Evolutionary conservation across 1,140 invertebrate genomes (phyloP).

Genomic region (Triops cancriformis): DNA sequence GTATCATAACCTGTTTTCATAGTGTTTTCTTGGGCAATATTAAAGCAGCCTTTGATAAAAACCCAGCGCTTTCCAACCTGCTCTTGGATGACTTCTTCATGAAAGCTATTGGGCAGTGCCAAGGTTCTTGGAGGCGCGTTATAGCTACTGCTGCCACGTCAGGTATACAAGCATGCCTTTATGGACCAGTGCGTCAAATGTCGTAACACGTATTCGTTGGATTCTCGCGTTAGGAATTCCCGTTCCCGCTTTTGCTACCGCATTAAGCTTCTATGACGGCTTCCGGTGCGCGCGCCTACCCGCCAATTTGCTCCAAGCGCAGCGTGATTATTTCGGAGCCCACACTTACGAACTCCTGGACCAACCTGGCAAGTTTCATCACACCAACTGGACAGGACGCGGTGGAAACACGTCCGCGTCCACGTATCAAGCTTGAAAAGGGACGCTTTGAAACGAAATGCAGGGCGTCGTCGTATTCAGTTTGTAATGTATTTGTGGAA

Average conservation of each 20-base stretch:
- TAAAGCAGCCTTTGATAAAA: conserved; percentile 88
- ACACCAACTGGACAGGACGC: conserved; percentile 98
- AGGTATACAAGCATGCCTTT: not conserved
- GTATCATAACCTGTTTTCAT: conserved; percentile 31
- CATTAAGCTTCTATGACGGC: conserved; percentile 95
- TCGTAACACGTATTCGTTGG: not conserved
- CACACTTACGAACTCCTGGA: conserved; percentile 91
- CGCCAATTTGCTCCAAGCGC: conserved; percentile 85
- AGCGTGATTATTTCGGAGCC: conserved; percentile 97
- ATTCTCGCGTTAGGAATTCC: conserved; percentile 65
- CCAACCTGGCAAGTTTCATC: conserved; percentile 80
- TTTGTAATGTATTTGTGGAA: not conserved
- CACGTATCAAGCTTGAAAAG: conserved; percentile 76
- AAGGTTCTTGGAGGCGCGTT: conserved; percentile 61
- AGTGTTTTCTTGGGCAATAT: conserved; percentile 94
- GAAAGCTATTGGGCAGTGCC: conserved; percentile 67
- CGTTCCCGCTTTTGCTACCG: conserved; percentile 82
- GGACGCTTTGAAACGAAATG: not conserved
- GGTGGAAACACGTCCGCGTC: conserved; percentile 93
- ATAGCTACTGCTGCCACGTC: conserved; percentile 45
- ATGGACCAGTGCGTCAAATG: too few relatives aligned
- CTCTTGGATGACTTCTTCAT: conserved; percentile 91
- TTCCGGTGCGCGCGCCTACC: conserved; percentile 72
- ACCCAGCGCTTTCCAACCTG: conserved; percentile 81
- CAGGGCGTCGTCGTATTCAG: not conserved